phyloP scores from a whole-genome alignment of 2,797 vertebrate species.

The Sciaenops ocellatus region DNA sequence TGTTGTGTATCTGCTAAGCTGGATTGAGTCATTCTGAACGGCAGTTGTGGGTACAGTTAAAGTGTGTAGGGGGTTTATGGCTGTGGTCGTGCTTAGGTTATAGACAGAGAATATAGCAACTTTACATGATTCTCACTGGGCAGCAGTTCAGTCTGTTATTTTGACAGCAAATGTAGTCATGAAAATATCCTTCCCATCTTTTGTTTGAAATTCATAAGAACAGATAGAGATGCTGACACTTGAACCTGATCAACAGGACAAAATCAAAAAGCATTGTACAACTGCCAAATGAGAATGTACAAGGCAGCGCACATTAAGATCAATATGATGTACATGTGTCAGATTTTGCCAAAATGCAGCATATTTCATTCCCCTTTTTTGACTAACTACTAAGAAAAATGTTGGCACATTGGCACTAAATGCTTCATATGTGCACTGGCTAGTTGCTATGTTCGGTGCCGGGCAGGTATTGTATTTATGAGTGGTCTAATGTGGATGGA shows the following conservation, averaged over 20 bases:
- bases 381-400: neutral
- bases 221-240: neutral
- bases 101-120: neutral
- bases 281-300: neutral
- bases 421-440: neutral
- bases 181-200: neutral
- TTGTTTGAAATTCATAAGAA: neutral
- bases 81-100: slow-evolving; percentile 26
- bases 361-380: neutral
- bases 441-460: neutral
- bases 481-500: neutral
- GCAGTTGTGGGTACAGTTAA: slow-evolving; percentile 53
- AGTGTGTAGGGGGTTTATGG: slow-evolving; percentile 27
- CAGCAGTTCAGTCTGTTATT: slow-evolving; percentile 1
- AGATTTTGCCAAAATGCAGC: neutral
- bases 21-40: slow-evolving; percentile 65
- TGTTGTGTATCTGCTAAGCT: slow-evolving; percentile 68
- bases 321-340: neutral
- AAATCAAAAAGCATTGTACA: neutral
- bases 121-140: slow-evolving; percentile 5
- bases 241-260: slow-evolving; percentile 8
- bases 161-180: neutral
- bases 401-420: neutral
- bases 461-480: neutral
- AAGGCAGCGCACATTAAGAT: neutral